A percentile compares a stretch with the other conserved stretches of the same genome.
These are phyloP conservation scores for Microctonus brassicae DNA, from an alignment of 2,888 invertebrate species.

Conservation along the genomic window DNA sequence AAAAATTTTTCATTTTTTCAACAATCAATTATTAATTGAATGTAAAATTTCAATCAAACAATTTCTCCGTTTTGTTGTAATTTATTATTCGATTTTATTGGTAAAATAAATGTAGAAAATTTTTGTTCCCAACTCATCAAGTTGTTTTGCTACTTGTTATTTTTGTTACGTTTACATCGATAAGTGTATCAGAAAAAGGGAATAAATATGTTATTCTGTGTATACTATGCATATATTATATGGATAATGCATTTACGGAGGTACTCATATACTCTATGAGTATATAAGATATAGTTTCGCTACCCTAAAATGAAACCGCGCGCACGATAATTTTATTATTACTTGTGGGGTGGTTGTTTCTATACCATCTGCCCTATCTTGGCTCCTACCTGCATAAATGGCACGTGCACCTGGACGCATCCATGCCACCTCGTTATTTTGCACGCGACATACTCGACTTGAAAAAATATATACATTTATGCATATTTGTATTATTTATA, in stretches of 20 bases:
- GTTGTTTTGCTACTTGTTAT: not conserved
- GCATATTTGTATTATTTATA: too few species aligned
- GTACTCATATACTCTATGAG: not conserved
- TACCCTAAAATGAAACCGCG: constrained; percentile 44
- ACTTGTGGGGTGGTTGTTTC: constrained; percentile 51
- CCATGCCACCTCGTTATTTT: constrained; percentile 39
- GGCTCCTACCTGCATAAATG: constrained; percentile 56
- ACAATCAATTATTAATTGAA: too few species aligned
- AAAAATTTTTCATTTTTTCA: too few species aligned
- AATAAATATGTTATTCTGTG: not conserved
- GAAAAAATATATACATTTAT: not conserved
- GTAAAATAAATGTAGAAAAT: too few species aligned
- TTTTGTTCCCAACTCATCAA: too few species aligned
- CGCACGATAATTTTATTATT: constrained; percentile 48
- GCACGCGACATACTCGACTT: constrained; percentile 26
- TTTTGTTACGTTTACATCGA: not conserved
- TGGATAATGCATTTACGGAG: not conserved
- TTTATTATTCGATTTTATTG: too few species aligned
- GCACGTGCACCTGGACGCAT: constrained; percentile 44
- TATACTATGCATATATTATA: not conserved
- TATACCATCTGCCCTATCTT: constrained; percentile 56
- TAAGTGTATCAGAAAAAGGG: constrained; percentile 16
- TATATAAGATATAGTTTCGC: constrained; percentile 38
- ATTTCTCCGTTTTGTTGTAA: too few species aligned
- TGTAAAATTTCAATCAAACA: too few species aligned